phyloP scores from a whole-genome alignment of 2,797 vertebrate species.

The Jordanella pulchra region DNA sequence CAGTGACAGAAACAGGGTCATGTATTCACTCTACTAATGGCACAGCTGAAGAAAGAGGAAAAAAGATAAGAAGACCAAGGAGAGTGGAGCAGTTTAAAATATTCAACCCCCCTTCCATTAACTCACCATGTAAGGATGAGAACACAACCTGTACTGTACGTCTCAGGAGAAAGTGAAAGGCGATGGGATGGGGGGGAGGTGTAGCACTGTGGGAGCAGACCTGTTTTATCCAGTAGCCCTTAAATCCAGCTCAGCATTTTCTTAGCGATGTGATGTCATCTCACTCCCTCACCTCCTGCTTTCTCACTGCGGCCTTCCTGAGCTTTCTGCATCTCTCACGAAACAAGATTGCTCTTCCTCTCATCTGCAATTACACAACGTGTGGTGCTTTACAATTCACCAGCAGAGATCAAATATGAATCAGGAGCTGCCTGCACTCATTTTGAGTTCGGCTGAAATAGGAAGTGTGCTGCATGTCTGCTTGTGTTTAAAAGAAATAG shows the following conservation, averaged over 20 bases:
- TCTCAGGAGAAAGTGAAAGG: slow-evolving; percentile 52
- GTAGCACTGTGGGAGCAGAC: slow-evolving; percentile 60
- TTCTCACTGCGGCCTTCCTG: slow-evolving; percentile 51
- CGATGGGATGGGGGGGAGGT: background rate
- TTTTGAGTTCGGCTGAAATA: slow-evolving; percentile 26
- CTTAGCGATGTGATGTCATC: slow-evolving; percentile 78
- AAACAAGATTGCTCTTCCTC: slow-evolving; percentile 38
- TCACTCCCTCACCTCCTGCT: slow-evolving; percentile 55
- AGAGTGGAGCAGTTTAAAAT: slow-evolving; percentile 78
- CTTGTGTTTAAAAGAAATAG: background rate
- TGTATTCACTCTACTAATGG: slow-evolving; percentile 77
- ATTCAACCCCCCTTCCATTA: slow-evolving; percentile 83
- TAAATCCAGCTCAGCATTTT: slow-evolving; percentile 79
- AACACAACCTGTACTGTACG: slow-evolving; percentile 73
- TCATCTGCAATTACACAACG: slow-evolving; percentile 39
- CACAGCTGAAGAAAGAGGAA: slow-evolving; percentile 49
- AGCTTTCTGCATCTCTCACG: slow-evolving; percentile 52
- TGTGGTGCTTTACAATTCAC: slow-evolving; percentile 49
- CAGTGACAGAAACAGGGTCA: slow-evolving; percentile 75
- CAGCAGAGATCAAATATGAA: slow-evolving; percentile 42
- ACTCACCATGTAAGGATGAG: slow-evolving; percentile 64
- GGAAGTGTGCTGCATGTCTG: slow-evolving; percentile 14
- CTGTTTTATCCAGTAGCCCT: slow-evolving; percentile 67
- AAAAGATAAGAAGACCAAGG: slow-evolving; percentile 32
- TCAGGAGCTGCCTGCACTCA: slow-evolving; percentile 39